Evolutionary conservation across 2,113 vertebrate species (phyloP), one percentile per base, ranked within the genome.

Genomic region (Siniperca knerii): DNA sequence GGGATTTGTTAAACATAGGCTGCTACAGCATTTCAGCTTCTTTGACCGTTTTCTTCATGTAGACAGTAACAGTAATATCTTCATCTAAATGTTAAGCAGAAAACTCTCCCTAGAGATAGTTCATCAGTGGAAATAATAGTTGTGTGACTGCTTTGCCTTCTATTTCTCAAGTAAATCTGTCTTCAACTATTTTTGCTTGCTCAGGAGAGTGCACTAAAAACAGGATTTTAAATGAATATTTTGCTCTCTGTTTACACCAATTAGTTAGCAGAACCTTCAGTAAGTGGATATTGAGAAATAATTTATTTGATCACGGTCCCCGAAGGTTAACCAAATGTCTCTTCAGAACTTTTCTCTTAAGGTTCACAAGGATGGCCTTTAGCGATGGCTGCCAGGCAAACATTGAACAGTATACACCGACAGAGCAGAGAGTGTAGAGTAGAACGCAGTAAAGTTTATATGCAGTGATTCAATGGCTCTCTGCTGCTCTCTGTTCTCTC

Each of bases 191-290:
- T 74, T 46, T 78, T 67, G 50, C 21, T 68, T 68, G 44, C 76
- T 66, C 64, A 11, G 4, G 46, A 71, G 57, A 81, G 66, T 68
- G 25, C 44, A 64, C 66, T 81, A 82, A 83, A 82, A 83, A 54
- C 73, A 35, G 61, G 44, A 68, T 33, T 88, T 86, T 70, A 82
- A 80, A 84, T 65, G 48, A 87, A 79, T 80, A 55, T 79, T 75
- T 90, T 86, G 65, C 75, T 84, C 68, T 82, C 67, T 42, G 29
- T 79, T 91, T 78, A 87, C 75, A 88, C 77, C 83, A 87, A 87
- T 86, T 86, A 87, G 69, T 72, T 71, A 77, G 69, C 82, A 73
- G 73, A 86, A 83, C 54, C 35, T 57, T 78, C 57, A 71, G 62
- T 60, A 68, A 79, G 77, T 81, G 71, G 71, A 90, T 82, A 84